Base-by-base conservation (phyloP, 2,888 invertebrate species). In the Acrobasis suavella region DNA sequence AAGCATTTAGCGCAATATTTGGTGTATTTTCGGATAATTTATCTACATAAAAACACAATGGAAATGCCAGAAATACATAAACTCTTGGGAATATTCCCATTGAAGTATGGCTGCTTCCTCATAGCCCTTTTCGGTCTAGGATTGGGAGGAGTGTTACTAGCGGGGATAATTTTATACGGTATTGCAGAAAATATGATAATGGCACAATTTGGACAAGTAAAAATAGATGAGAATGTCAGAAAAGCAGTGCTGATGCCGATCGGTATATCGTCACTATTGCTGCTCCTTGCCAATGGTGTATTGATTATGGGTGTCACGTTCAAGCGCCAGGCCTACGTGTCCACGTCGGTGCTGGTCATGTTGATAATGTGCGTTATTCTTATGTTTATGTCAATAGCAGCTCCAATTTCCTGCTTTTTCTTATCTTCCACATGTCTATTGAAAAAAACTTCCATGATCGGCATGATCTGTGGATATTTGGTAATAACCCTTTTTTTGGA, bases 371-470 rank as follows among this genome's bases (percentile, higher is more conserved):
- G 76, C 60, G 0, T 70, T 0, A 0, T 78, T 0, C 2, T 82
- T 10, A 64, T 84, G 5, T 0, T 63, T 0, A 50, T 37, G 2
- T 64, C 69, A 3, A 70, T 80, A 1, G 58, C 22, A n/a, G 59
- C 68, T 0, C 83, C 85, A 0, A 0, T 75, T 2, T 62, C 69
- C 0, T 85, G 85, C 68, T 85, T 81, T 62, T 81, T 83, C 50
- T 0, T 67, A 1, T 9, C 64, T n/a, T 1, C 58, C 0, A n/a
- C 65, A 12, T 85, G 85, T 64, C 15, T 81, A 1, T 14, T 83
- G 42, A 80, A 74, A 63, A 73, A 71, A 61, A 2, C 82, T 3
- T 74, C 81, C 0, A 39, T 63, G 0, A 0, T 22, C 0, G 0
- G 65, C 0, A 63, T 77, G 22, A 2, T 71, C 2, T 9, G 56